Evolutionary conservation across 2,113 vertebrate genomes (phyloP).

Genomic region (Pygathrix nemaeus): DNA sequence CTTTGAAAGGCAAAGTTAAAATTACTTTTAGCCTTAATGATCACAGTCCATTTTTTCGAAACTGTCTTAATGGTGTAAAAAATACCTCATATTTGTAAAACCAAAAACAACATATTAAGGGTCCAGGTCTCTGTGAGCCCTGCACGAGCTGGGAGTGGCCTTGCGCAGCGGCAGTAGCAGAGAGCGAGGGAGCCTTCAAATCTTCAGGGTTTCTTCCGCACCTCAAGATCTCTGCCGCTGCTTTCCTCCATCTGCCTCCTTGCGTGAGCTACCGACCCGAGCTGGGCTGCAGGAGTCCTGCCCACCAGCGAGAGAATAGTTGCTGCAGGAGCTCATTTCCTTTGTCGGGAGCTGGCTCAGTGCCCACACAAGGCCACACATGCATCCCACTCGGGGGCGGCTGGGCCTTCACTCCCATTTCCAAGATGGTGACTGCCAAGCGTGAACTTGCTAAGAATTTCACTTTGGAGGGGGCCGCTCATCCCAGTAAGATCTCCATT

Average conservation of each 20-base stretch:
- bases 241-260: neutral
- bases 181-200: neutral
- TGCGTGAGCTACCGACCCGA: neutral
- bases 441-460: neutral
- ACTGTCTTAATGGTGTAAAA: neutral
- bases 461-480: neutral
- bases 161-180: fast-evolving
- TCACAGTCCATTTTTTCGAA: neutral
- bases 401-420: neutral
- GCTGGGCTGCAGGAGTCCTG: neutral
- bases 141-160: neutral
- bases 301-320: neutral
- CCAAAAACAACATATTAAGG: neutral
- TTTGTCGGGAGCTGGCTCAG: too few relatives aligned
- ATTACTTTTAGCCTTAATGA: neutral
- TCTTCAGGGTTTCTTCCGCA: fast-evolving
- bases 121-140: neutral
- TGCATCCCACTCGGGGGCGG: fast-evolving
- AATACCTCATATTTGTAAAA: neutral
- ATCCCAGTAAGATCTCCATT: neutral
- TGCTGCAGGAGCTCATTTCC: neutral
- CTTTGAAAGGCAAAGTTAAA: neutral
- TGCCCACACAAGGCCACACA: neutral
- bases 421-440: neutral
- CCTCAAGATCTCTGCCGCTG: too few relatives aligned